Evolutionary conservation across 1,140 invertebrate species (phyloP).

Genomic region (Trypoxylus dichotomus): DNA sequence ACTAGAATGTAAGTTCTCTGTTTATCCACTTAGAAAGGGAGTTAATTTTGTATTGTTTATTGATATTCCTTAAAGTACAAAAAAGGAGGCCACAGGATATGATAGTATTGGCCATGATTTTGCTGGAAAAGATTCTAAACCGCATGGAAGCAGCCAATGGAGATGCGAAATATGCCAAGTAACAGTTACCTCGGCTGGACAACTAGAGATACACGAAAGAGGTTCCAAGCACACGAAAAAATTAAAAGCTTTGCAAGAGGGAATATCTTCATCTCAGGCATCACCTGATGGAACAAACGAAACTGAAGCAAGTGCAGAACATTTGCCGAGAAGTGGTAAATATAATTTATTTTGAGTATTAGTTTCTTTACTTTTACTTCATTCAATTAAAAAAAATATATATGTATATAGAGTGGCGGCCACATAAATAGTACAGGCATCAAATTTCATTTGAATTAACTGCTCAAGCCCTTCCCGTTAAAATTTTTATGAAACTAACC

Average conservation of each 20-base stretch:
- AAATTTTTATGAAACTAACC: too few relatives aligned
- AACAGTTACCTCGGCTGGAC: constrained; percentile 51
- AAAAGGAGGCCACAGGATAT: background rate
- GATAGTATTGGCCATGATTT: background rate
- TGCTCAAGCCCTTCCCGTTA: too few relatives aligned
- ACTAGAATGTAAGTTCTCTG: constrained; percentile 35
- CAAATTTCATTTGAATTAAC: too few relatives aligned
- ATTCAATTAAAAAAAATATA: too few relatives aligned
- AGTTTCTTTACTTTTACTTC: too few relatives aligned
- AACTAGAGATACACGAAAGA: constrained; percentile 53
- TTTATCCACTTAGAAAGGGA: too few relatives aligned
- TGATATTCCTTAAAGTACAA: background rate
- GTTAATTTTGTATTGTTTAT: too few relatives aligned
- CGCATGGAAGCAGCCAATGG: background rate
- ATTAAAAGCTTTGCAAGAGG: background rate
- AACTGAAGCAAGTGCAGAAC: background rate
- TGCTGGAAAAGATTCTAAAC: background rate
- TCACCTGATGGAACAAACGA: background rate
- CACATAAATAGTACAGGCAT: too few relatives aligned
- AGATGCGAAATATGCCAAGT: constrained; percentile 54
- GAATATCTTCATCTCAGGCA: background rate
- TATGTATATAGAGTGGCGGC: too few relatives aligned
- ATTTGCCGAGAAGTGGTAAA: background rate
- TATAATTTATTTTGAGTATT: too few relatives aligned
- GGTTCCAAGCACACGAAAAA: constrained; percentile 50